Conservation (phyloP, 2,113 vertebrate genomes). For the Spea bombifrons region DNA sequence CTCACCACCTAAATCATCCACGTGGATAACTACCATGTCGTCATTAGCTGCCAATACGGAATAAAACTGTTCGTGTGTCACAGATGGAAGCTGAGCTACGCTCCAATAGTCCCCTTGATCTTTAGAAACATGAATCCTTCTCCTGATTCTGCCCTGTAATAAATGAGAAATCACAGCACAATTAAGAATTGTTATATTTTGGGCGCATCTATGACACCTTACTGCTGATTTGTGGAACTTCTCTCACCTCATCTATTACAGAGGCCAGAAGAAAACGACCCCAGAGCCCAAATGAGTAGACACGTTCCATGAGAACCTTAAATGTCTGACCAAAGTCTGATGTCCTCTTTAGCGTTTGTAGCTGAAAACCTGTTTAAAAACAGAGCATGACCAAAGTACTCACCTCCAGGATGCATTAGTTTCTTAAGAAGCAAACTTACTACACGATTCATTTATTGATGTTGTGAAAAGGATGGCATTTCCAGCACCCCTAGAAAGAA, state of each 20-base stretch:
- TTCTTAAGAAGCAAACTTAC: conserved; percentile 34
- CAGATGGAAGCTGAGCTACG: conserved; percentile 89
- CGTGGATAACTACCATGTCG: conserved; percentile 94
- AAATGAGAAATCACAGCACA: background rate
- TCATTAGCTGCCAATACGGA: conserved; percentile 87
- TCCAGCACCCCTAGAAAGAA: conserved; percentile 17
- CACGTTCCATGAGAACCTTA: conserved; percentile 75
- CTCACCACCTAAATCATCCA: conserved; percentile 87
- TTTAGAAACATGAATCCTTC: conserved; percentile 83
- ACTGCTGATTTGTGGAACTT: background rate
- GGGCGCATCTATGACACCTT: too few species aligned
- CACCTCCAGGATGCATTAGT: conserved; percentile 54
- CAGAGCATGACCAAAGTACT: conserved; percentile 50
- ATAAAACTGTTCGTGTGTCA: conserved; percentile 91
- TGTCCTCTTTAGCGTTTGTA: conserved; percentile 77
- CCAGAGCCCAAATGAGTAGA: conserved; percentile 87
- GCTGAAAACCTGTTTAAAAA: conserved; percentile 55
- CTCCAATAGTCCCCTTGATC: conserved; percentile 85
- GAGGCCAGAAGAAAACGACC: conserved; percentile 89
- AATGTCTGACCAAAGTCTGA: conserved; percentile 74
- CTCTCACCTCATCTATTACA: conserved; percentile 83
- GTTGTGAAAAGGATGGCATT: conserved; percentile 26
- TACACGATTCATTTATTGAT: conserved; percentile 18
- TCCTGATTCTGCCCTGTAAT: conserved; percentile 73
- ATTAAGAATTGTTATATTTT: background rate